Base-by-base conservation (phyloP, 2,888 invertebrate genomes). In the Bombylius discolor region DNA sequence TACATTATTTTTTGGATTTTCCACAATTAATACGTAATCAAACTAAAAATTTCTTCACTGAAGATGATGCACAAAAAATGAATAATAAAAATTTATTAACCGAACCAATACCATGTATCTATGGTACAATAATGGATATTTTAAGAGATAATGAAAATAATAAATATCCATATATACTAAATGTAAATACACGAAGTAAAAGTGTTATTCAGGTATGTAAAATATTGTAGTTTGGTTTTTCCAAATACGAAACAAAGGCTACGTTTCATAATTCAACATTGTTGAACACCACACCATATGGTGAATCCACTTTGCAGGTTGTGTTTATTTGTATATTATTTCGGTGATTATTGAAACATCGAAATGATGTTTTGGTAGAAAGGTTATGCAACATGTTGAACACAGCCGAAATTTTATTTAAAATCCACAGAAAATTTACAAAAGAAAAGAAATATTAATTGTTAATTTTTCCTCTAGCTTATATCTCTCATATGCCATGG, bases 1-100 rank as follows among this genome's bases (percentile, higher is more conserved):
- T 86, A 62, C 86, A 90, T 70, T 96, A 96, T 69, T 87, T 89
- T 78, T 74, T 87, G 61, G 95, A 95, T 74, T 91, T 85, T 66
- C 93, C 95, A 0, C 81, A 82, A 62, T 76, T 87, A 45, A 63
- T 64, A 12, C 66, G 69, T n/a, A 64, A 65, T 36, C 33, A 49
- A 12, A 56, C 61, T 0, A 68, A 64, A 52, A 59, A 64, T 14
- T 59, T 66, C 54, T 64, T 73, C 49, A 74, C 76, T 0, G 76
- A 79, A 4, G 72, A 70, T 1, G 79, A 83, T 60, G 70, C 82
- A 46, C 78, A 80, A 55, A 80, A 79, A 65, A 71, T 87, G 61
- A 69, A 72, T 2, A 71, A 79, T 57, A 87, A 87, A 53, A 66
- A 72, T 52, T 62, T 73, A 32, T 56, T 73, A 3, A 33, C 54